Conservation (phyloP, 1,140 invertebrate species). For the Sminthurinus signatus region DNA sequence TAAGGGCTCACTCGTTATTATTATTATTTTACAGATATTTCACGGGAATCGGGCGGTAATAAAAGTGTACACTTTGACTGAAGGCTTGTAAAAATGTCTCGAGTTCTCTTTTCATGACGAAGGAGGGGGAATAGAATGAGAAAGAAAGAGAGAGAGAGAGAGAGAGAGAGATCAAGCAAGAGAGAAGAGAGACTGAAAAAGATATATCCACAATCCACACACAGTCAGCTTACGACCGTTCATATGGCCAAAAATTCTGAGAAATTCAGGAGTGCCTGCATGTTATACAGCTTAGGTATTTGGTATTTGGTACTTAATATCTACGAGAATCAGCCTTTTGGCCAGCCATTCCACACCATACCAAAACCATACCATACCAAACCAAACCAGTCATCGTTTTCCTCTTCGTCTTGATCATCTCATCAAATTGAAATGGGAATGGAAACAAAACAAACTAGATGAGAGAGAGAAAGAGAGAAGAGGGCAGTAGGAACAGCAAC, state of each 20-base stretch:
- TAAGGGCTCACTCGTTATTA: slow-evolving; percentile 14
- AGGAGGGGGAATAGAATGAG: background rate
- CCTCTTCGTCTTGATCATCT: background rate
- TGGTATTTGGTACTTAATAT: background rate
- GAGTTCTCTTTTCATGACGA: slow-evolving; percentile 33
- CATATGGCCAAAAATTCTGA: slow-evolving; percentile 41
- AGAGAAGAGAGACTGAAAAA: background rate
- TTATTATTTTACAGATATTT: slow-evolving; percentile 37
- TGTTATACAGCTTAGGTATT: background rate
- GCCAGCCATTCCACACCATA: background rate
- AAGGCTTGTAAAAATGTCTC: slow-evolving; percentile 42
- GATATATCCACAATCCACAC: slow-evolving; percentile 1
- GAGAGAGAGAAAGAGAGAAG: background rate
- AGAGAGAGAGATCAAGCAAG: slow-evolving; percentile 2
- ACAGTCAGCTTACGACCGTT: slow-evolving; percentile 26
- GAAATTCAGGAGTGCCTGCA: slow-evolving; percentile 38
- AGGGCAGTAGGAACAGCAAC: background rate
- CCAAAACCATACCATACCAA: background rate
- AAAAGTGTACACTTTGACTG: slow-evolving; percentile 42
- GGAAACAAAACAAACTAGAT: background rate
- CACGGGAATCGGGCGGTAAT: slow-evolving; percentile 35
- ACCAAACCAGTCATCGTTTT: background rate
- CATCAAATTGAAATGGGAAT: slow-evolving; percentile 1
- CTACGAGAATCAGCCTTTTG: background rate
- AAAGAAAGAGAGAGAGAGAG: slow-evolving; percentile 16